A percentile compares a stretch with the other conserved stretches of the same genome.
Evolutionary conservation across 2,888 invertebrate species (phyloP).

Genomic region (Cantharis lateralis): DNA sequence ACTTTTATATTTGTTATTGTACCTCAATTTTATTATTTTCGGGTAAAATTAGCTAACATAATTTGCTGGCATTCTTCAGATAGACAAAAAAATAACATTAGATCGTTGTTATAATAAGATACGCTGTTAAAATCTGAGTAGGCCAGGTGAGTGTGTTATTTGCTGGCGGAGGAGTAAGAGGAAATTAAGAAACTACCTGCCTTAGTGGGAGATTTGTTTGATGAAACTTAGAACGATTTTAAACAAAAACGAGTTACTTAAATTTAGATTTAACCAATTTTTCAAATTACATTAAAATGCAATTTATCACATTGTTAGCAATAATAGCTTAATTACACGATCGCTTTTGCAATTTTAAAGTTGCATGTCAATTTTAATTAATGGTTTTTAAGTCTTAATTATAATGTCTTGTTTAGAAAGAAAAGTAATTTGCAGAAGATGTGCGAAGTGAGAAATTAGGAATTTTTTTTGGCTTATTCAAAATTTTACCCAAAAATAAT

Average conservation of each 20-base stretch:
- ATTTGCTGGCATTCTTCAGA: background rate
- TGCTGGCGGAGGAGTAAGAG: conserved; percentile 17
- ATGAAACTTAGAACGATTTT: conserved; percentile 13
- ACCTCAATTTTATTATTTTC: background rate
- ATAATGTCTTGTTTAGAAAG: background rate
- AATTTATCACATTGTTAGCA: background rate
- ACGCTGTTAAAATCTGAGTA: conserved; percentile 28
- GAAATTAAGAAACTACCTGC: conserved; percentile 35
- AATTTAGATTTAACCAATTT: background rate
- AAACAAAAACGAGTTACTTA: conserved; percentile 10
- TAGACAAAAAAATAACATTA: background rate
- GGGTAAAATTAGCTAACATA: background rate
- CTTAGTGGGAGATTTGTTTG: conserved; percentile 25
- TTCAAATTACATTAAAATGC: background rate
- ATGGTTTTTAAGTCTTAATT: background rate
- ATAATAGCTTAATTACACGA: background rate
- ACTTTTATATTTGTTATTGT: background rate
- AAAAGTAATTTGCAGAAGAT: background rate
- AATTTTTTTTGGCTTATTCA: background rate
- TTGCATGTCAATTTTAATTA: background rate
- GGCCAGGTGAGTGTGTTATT: conserved; percentile 28
- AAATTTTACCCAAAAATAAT: background rate
- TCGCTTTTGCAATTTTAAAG: background rate
- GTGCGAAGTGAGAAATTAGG: background rate
- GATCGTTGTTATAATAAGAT: background rate